Conservation (phyloP, 2,113 vertebrate genomes). For the Callipepla californica region DNA sequence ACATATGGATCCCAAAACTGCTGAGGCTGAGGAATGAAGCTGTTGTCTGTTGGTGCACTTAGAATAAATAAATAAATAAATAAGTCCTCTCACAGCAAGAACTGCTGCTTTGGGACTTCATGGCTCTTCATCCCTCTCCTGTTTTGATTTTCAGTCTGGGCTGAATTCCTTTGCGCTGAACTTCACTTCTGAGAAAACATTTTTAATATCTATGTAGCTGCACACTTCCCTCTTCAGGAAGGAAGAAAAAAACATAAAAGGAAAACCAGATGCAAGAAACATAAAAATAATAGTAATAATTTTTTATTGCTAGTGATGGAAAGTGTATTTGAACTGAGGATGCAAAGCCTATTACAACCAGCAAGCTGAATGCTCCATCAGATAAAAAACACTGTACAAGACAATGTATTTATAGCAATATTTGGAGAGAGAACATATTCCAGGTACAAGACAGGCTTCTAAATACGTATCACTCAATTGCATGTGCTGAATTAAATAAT, state of each 20-base stretch:
- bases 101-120: neutral
- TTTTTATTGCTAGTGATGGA: neutral
- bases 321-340: conserved; percentile 2
- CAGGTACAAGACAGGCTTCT: neutral
- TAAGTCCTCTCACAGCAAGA: neutral
- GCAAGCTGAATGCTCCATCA: neutral
- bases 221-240: neutral
- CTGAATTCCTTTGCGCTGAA: neutral
- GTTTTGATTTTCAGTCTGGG: neutral
- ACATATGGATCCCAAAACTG: neutral
- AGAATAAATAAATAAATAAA: neutral
- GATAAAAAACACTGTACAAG: neutral
- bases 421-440: neutral
- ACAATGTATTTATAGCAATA: neutral
- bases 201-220: neutral
- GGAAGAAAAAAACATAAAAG: neutral
- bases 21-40: neutral
- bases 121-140: neutral
- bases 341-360: neutral
- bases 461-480: neutral
- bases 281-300: neutral
- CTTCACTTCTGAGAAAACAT: neutral
- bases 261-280: neutral
- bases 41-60: neutral
- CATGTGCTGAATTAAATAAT: neutral